phyloP scores from a whole-genome alignment of 2,888 invertebrate species.

The Drepanosiphum platanoidis region DNA sequence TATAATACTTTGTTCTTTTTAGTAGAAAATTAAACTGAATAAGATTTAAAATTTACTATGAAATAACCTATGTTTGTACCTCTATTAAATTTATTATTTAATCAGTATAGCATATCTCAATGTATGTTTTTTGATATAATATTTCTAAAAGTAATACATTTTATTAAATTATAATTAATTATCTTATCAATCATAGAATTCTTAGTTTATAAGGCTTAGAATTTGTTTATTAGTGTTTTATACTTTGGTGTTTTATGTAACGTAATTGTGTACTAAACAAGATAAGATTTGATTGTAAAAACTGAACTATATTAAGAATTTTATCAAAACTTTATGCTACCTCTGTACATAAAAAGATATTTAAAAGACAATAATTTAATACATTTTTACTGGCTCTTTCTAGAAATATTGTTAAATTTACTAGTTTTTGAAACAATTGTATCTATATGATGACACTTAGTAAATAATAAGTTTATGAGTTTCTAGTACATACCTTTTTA shows the following conservation, averaged over 20 bases:
- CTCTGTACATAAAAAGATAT: neutral
- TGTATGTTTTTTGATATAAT: no score
- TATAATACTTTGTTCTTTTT: no score
- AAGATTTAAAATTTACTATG: neutral
- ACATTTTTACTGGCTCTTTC: no score
- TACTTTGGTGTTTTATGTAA: neutral
- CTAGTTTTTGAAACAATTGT: no score
- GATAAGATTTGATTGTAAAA: neutral
- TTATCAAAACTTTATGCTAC: neutral
- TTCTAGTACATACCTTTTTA: no score
- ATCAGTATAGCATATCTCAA: no score
- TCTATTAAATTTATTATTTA: neutral
- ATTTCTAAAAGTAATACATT: no score
- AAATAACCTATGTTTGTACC: neutral
- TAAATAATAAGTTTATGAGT: no score
- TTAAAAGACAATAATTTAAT: neutral
- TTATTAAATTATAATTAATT: no score
- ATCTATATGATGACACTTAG: no score
- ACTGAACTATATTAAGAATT: neutral
- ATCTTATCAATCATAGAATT: neutral
- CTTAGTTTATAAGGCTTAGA: neutral
- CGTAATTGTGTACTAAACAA: neutral
- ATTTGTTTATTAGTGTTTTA: neutral
- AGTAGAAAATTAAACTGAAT: no score
- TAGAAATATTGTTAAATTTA: no score